Evolutionary conservation across 1,140 invertebrate genomes (phyloP).

Genomic region (Platorchestia sp.): DNA sequence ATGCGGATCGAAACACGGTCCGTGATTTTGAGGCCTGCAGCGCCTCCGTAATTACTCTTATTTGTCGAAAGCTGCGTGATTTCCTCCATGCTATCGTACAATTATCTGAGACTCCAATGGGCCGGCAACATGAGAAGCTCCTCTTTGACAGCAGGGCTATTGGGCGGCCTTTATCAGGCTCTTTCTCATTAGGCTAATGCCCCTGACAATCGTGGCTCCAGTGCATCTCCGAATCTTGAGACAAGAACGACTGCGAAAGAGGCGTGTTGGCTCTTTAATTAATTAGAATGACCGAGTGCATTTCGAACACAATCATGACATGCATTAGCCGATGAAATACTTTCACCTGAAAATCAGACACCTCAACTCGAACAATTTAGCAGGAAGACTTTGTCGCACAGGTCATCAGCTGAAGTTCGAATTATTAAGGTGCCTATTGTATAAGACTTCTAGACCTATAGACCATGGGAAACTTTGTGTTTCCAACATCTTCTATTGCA

Average conservation of each 20-base stretch:
- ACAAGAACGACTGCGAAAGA: conserved; percentile 7
- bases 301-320: background rate
- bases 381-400: background rate
- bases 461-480: background rate
- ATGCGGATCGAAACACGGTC: background rate
- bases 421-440: background rate
- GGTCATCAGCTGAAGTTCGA: background rate
- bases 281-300: conserved; percentile 34
- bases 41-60: background rate
- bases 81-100: background rate
- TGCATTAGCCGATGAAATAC: conserved; percentile 24
- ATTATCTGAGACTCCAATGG: conserved; percentile 6
- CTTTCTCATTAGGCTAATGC: conserved; percentile 51
- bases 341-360: background rate
- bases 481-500: background rate
- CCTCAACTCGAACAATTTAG: background rate
- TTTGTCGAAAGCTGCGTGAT: background rate
- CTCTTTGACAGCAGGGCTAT: conserved; percentile 37
- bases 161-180: conserved; percentile 43
- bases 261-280: conserved; percentile 8
- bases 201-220: background rate
- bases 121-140: conserved; percentile 7
- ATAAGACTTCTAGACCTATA: background rate
- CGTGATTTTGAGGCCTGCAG: background rate
- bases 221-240: conserved; percentile 26